Conservation (phyloP, 2,797 vertebrate genomes). For the Siniperca scherzeri region DNA sequence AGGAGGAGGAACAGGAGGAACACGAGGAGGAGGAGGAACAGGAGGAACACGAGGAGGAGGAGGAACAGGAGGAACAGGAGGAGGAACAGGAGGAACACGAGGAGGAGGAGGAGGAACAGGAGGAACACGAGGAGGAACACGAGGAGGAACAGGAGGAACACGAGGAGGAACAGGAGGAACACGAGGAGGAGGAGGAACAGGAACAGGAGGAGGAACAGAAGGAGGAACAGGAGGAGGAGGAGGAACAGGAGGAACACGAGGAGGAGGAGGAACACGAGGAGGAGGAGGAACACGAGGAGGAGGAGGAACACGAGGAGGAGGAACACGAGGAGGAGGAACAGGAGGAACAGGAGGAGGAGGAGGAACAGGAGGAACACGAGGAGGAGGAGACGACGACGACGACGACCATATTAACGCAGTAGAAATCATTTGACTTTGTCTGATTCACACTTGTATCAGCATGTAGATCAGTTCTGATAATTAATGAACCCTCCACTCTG, state of each 20-base stretch:
- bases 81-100: neutral
- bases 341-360: neutral
- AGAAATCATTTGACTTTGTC: constrained; percentile 19
- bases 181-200: neutral
- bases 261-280: neutral
- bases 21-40: neutral
- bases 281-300: neutral
- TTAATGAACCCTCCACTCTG: constrained; percentile 45
- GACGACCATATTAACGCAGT: neutral
- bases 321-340: neutral
- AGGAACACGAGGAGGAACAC: neutral
- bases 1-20: neutral
- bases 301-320: neutral
- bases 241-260: neutral
- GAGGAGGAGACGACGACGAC: no score
- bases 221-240: neutral
- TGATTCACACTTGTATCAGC: constrained; percentile 38
- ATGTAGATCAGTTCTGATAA: constrained; percentile 51
- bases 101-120: neutral
- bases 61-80: neutral
- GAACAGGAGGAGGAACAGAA: no score
- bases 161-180: neutral
- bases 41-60: neutral
- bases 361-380: neutral
- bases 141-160: neutral